Percentiles rank a stretch among this genome's conserved stretches.
Evolutionary conservation across 2,113 vertebrate genomes (phyloP).

Genomic region (Glaucidium brasilianum): DNA sequence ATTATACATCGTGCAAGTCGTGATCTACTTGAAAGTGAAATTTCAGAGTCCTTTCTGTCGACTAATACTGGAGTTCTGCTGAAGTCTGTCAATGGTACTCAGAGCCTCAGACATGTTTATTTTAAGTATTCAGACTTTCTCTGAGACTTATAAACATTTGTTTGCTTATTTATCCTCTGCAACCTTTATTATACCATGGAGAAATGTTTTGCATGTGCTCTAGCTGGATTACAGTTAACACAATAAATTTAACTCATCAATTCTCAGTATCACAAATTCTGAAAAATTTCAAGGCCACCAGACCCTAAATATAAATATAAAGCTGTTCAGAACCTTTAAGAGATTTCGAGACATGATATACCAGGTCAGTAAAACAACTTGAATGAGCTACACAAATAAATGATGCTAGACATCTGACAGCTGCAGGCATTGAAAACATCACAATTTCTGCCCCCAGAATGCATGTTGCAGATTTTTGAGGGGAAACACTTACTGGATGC

Average conservation of each 20-base stretch:
- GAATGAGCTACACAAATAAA: neutral
- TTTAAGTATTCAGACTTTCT: constrained; percentile 14
- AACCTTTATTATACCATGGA: neutral
- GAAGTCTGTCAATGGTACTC: neutral
- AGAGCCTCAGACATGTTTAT: neutral
- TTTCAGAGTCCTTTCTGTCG: neutral
- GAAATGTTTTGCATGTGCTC: neutral
- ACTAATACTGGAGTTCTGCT: neutral
- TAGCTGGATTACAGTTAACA: neutral
- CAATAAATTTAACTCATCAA: neutral
- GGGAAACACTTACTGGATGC: neutral
- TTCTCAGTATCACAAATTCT: neutral
- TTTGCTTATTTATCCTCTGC: neutral
- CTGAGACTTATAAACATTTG: neutral
- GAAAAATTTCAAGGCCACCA: neutral
- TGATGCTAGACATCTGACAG: neutral
- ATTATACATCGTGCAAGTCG: neutral
- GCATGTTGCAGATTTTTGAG: neutral
- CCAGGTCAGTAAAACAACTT: neutral
- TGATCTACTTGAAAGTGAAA: neutral
- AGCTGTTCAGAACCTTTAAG: neutral
- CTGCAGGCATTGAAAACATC: neutral
- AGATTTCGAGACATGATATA: neutral
- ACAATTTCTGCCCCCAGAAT: neutral
- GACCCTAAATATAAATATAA: neutral